Evolutionary conservation across 2,888 invertebrate genomes (phyloP).

Genomic region (Trichacis sp.): DNA sequence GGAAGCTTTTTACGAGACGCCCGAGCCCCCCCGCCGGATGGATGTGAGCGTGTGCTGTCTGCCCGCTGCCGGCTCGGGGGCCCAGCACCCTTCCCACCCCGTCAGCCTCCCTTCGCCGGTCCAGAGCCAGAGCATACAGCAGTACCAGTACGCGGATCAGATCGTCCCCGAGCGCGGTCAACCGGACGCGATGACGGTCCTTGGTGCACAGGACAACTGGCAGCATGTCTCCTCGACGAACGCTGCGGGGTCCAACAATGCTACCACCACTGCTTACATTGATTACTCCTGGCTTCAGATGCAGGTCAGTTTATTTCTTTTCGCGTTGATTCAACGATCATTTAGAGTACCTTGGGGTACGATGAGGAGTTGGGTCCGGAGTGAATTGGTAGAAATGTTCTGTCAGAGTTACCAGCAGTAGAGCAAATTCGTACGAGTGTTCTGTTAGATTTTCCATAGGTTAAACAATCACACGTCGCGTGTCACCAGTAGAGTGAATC

Average conservation of each 20-base stretch:
- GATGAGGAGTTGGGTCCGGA: too few species aligned
- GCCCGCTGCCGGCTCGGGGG: slow-evolving; percentile 65
- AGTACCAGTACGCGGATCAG: slow-evolving; percentile 66
- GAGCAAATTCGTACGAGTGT: too few species aligned
- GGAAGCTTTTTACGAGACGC: slow-evolving; percentile 61
- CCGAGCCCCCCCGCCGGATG: slow-evolving; percentile 62
- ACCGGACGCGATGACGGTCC: slow-evolving; percentile 58
- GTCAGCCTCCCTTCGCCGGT: slow-evolving; percentile 53
- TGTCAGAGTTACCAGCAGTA: too few species aligned
- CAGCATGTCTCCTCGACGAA: slow-evolving; percentile 55
- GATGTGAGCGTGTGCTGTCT: slow-evolving; percentile 67
- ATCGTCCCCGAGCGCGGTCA: slow-evolving; percentile 66
- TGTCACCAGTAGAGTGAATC: too few species aligned
- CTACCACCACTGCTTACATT: slow-evolving; percentile 62
- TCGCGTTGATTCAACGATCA: too few species aligned
- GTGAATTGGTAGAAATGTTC: too few species aligned
- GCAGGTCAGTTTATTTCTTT: slow-evolving; percentile 53
- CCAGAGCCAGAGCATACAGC: slow-evolving; percentile 53
- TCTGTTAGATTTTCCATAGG: too few species aligned
- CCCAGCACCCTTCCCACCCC: slow-evolving; percentile 60
- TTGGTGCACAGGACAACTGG: slow-evolving; percentile 59
- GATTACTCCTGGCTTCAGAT: slow-evolving; percentile 68
- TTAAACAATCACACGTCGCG: too few species aligned
- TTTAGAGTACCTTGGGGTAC: too few species aligned
- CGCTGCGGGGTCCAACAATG: slow-evolving; percentile 46